Base-by-base conservation (phyloP, 2,797 vertebrate species). In the Crypturellus tataupa region DNA sequence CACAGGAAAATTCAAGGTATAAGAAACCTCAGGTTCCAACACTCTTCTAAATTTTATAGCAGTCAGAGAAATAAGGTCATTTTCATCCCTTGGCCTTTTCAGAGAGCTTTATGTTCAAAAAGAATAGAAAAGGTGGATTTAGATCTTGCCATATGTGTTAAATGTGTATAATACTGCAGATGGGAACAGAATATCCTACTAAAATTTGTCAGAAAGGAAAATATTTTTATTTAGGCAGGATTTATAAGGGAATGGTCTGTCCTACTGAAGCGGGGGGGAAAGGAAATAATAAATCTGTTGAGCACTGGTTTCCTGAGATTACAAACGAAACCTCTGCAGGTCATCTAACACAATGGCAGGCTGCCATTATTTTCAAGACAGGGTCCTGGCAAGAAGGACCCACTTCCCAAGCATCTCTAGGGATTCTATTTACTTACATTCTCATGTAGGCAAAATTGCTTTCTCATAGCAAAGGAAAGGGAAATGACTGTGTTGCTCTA, bases 381-480 rank as follows among this genome's bases (percentile, higher is more conserved):
- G 29, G 40, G 80, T 90, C 42, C 63, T 35, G 87, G n/a, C 68
- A 80, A 89, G 70, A 93, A 67, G 76, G 82, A 79, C 19, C 75
- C 47, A 37, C 80, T 92, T 91, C 89, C 72, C 89, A 91, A 55
- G 60, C 84, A 23, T 95, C 65, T 72, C 81, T 92, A 58, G 72
- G 51, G 70, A 87, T 65, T 76, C 65, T 62, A 23, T 90, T 83
- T 94, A 81, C 93, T 95, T 94, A 80, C 46, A 93, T 93, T 91
- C 84, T 93, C 69, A 40, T 76, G 76, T 87, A 85, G 91, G 65
- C 65, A 93, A 92, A 91, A 79, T 44, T 76, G 58, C 70, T 87
- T 94, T 95, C 81, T 93, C 93, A 87, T 80, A 95, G 87, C 83
- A 85, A 93, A 90, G 58, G 59, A 14, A 94, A 77, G 80, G 82